Evolutionary conservation across 2,888 invertebrate species (phyloP).

Genomic region (Dynastes tityus): DNA sequence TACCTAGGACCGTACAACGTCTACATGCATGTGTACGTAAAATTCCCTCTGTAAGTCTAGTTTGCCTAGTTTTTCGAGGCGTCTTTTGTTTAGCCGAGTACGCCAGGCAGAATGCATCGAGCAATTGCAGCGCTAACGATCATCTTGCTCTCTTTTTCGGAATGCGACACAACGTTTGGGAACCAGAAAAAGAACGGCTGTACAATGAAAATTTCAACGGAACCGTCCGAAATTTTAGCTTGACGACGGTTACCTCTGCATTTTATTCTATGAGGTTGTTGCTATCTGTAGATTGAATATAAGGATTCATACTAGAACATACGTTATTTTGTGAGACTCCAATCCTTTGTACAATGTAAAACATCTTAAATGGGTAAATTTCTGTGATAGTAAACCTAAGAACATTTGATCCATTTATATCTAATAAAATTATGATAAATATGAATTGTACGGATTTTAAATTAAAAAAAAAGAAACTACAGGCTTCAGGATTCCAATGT

Average conservation of each 20-base stretch:
- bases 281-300: neutral
- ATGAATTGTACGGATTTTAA: no score
- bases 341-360: no score
- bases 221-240: constrained; percentile 14
- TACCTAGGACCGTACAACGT: constrained; percentile 29
- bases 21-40: neutral
- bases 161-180: constrained; percentile 9
- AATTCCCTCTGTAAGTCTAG: constrained; percentile 44
- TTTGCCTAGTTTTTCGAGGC: constrained; percentile 49
- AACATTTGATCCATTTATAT: no score
- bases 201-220: constrained; percentile 44
- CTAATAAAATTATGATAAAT: no score
- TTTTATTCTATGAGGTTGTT: neutral
- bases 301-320: neutral
- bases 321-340: no score
- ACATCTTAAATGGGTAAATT: no score
- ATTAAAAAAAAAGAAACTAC: no score
- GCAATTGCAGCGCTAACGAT: constrained; percentile 49
- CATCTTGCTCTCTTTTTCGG: constrained; percentile 29
- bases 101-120: constrained; percentile 34
- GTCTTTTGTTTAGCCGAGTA: constrained; percentile 42
- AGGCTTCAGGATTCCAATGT: no score
- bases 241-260: neutral
- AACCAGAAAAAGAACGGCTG: constrained; percentile 20
- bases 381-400: no score